Evolutionary conservation across 1,140 invertebrate genomes (phyloP), one percentile per base, ranked within the genome.

Genomic region (Drosophila murphyi): DNA sequence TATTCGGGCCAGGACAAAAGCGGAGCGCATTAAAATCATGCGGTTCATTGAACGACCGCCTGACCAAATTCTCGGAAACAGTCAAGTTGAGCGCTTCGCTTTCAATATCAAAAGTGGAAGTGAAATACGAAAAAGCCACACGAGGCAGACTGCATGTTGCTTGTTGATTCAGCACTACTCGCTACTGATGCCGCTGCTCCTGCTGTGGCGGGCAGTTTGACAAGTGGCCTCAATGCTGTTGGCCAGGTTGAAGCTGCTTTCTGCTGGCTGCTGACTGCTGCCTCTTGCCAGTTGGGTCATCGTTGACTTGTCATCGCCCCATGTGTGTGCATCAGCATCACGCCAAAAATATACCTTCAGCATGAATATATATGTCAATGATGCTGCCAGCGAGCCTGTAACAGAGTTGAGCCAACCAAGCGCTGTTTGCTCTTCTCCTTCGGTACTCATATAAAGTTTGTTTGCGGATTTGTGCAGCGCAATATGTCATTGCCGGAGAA

Each of bases 361-460:
- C 10, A 37, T 48, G 47, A 78, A 78, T 81, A 89, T 88, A 83
- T 89, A 79, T 89, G 85, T 89, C 85, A 89, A 89, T 89, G 85
- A 89, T 60, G 85, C 50, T 76, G 78, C 60, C 62, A 78, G 74
- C 62, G 28, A 50, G 61, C 12, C 34, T 2, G 50, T 65, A 52
- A 8, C 41, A 6, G 55, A 65, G 47, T 47, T 34, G 20, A 41
- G 29, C 12, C 12, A 59, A 41, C 29, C 43, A 35, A 45, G 67
- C 75, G 73, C 80, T 89, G 86, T 89, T 89, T 88, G 80, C 85
- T 85, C 85, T 78, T 83, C 85, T 88, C 85, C 85, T 89, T 89
- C 80, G 85, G 85, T 76, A 89, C 85, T 88, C 85, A 89, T 88
- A 89, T 89, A 90, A 80, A 89, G 85, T 89, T 89, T 89, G 85